Conservation (phyloP, 2,888 invertebrate species). For the Cordilura impudica region DNA sequence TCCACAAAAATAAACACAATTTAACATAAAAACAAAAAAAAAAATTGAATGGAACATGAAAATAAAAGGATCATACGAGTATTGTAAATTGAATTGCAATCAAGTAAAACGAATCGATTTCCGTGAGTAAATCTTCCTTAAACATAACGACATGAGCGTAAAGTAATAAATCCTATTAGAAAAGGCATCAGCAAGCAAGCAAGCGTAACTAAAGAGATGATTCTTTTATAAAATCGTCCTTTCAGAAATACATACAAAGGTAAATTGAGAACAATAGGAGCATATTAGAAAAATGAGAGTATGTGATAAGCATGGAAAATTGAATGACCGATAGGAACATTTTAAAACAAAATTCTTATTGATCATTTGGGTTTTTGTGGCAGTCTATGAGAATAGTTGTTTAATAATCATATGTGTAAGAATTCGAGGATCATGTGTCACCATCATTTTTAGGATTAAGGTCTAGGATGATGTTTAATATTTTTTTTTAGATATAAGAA, state of each 20-base stretch:
- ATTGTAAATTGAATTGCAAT: constrained; percentile 69
- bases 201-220: constrained; percentile 70
- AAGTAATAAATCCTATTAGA: constrained; percentile 61
- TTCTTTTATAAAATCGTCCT: constrained; percentile 24
- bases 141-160: constrained; percentile 47
- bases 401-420: constrained; percentile 44
- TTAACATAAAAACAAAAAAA: neutral
- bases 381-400: neutral
- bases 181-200: constrained; percentile 57
- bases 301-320: constrained; percentile 68
- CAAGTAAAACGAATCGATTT: constrained; percentile 72
- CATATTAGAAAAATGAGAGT: neutral
- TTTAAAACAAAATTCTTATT: constrained; percentile 18
- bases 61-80: constrained; percentile 28
- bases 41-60: constrained; percentile 41
- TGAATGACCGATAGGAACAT: constrained; percentile 28
- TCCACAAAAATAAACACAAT: constrained; percentile 64
- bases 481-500: too few species aligned
- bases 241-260: neutral
- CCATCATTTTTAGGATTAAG: constrained; percentile 41
- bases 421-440: constrained; percentile 45
- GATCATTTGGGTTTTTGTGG: neutral
- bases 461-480: neutral
- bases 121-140: constrained; percentile 3
- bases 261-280: constrained; percentile 24